Evolutionary conservation across 2,113 vertebrate species (phyloP).

Genomic region (Puma concolor): DNA sequence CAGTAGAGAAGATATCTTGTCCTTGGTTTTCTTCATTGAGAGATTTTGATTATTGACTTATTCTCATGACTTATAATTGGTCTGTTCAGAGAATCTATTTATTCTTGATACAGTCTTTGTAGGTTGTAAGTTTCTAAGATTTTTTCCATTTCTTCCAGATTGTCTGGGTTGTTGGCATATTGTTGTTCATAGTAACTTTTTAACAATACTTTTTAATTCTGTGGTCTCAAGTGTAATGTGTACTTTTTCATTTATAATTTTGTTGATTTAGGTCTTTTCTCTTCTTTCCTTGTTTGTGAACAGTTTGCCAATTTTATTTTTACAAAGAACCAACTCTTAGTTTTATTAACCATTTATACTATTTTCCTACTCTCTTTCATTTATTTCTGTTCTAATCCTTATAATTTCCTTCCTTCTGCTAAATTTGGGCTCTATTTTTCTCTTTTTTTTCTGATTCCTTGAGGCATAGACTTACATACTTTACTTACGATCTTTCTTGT

Average conservation of each 20-base stretch:
- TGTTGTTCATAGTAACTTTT: background rate
- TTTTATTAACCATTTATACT: background rate
- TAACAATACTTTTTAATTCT: background rate
- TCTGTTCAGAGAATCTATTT: background rate
- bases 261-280: background rate
- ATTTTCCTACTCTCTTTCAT: background rate
- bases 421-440: background rate
- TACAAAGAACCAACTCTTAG: background rate
- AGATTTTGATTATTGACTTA: background rate
- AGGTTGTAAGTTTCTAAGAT: background rate
- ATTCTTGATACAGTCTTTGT: background rate
- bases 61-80: background rate
- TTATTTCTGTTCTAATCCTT: background rate
- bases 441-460: background rate
- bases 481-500: background rate
- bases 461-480: background rate
- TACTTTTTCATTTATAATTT: background rate
- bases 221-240: background rate
- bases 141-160: background rate
- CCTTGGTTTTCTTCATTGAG: background rate
- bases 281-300: background rate
- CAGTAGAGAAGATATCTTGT: background rate
- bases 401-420: background rate
- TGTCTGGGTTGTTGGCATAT: background rate
- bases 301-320: background rate